Evolutionary conservation across 92 coral and sea anemone genomes (phyloP).

Genomic region (Micromussa lordhowensis): DNA sequence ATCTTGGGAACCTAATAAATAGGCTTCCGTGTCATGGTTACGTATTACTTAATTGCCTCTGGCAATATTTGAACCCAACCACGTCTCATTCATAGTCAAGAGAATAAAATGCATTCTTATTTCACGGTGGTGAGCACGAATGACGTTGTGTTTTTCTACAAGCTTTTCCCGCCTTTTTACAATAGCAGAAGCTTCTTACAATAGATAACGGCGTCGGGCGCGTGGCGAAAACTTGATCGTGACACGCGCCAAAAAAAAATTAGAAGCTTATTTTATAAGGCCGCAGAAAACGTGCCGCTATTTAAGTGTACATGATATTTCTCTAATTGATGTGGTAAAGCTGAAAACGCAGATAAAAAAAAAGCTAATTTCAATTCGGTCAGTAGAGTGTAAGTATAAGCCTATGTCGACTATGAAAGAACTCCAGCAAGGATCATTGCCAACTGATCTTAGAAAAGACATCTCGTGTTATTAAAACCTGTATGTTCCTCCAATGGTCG

Average conservation of each 20-base stretch:
- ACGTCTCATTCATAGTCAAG: neutral
- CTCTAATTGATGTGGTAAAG: constrained; percentile 2
- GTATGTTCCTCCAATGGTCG: neutral
- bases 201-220: neutral
- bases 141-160: neutral
- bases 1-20: neutral
- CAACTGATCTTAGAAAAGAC: neutral
- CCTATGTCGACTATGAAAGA: neutral
- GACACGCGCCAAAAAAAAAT: constrained; percentile 16
- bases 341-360: neutral
- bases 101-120: neutral
- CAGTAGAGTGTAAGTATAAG: neutral
- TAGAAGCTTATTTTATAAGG: neutral
- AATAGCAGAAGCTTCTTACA: constrained; percentile 10
- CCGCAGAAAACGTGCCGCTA: constrained; percentile 7
- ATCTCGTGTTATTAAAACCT: neutral
- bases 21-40: constrained; percentile 19
- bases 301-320: neutral
- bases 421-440: neutral
- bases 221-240: constrained; percentile 5
- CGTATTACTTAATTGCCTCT: constrained; percentile 9
- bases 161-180: constrained; percentile 20
- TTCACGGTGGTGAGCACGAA: constrained; percentile 4
- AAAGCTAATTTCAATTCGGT: neutral
- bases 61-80: constrained; percentile 9